A percentile compares a stretch with the other conserved stretches of the same genome.
phyloP scores from a whole-genome alignment of 2,888 invertebrate species.

The Hyposoter dolosus region DNA sequence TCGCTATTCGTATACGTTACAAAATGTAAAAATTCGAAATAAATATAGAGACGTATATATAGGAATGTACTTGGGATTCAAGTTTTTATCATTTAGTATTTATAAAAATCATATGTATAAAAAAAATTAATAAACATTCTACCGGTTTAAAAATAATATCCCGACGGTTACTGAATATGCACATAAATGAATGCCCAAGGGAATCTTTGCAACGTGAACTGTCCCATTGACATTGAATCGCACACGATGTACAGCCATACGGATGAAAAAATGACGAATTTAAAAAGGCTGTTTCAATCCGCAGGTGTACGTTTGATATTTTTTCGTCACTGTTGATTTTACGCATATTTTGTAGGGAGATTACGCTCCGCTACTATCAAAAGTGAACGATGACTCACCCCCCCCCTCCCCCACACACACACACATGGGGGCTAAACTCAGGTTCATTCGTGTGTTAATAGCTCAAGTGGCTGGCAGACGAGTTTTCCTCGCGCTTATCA shows the following conservation, averaged over 20 bases:
- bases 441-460: constrained; percentile 25
- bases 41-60: not conserved
- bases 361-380: not conserved
- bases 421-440: not conserved
- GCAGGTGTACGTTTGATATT: not conserved
- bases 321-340: constrained; percentile 41
- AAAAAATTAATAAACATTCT: not conserved
- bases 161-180: not conserved
- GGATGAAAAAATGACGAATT: not conserved
- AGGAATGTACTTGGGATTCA: not conserved
- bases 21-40: not conserved
- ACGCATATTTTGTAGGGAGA: constrained; percentile 23
- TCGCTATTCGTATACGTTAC: not conserved
- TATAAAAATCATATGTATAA: not conserved
- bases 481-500: constrained; percentile 38
- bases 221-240: constrained; percentile 17
- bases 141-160: constrained; percentile 8
- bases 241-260: not conserved
- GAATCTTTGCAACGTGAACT: not conserved
- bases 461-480: constrained; percentile 13
- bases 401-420: not conserved
- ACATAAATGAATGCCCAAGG: not conserved
- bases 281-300: not conserved
- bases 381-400: not conserved
- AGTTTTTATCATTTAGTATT: not conserved